Base-by-base conservation (phyloP, 2,113 vertebrate species). In the Passer montanus region DNA sequence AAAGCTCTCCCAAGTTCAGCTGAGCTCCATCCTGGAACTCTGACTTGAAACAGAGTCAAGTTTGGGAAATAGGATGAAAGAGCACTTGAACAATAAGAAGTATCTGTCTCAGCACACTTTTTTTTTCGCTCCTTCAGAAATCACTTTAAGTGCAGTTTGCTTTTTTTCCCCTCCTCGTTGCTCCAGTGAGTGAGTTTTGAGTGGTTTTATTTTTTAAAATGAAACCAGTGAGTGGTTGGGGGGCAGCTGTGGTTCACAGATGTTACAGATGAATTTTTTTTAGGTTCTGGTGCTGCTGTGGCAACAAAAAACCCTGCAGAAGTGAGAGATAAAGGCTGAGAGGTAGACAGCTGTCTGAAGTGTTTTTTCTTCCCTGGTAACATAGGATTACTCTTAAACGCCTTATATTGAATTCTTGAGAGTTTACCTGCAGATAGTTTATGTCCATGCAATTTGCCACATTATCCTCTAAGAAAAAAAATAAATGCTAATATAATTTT, bases 151-250 rank as follows among this genome's bases (percentile, higher is more conserved):
- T 31, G 17, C 39, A 39, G 26, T 37, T 94, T 35, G 23, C 4
- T 30, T 15, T 55, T 9, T 13, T 7, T 2, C 1, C 5, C 10
- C 7, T 21, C 15, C 20, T 17, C 30, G 0, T 8, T 67, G 26
- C 37, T 74, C 15, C 24, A 31, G 16, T 68, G 37, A 58, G 15
- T 15, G 18, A 43, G 26, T 78, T 83, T 53, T 6, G 50, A 66
- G 22, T 59, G 30, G 2, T 77, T 90, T 83, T 66, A 13, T 17
- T 80, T 44, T 43, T 75, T 31, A 19, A 33, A 75, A 63, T 63
- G 64, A 74, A 87, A 37, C 22, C 28, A n/a, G 3, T 4, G 44
- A 56, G 23, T 47, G 53, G 14, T 4, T 2, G 5, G 15, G n/a
- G 43, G 37, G 16, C 15, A 87, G 37, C 15, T 67, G 39, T 22